phyloP scores from a whole-genome alignment of 2,797 vertebrate species.

The Anabas testudineus region DNA sequence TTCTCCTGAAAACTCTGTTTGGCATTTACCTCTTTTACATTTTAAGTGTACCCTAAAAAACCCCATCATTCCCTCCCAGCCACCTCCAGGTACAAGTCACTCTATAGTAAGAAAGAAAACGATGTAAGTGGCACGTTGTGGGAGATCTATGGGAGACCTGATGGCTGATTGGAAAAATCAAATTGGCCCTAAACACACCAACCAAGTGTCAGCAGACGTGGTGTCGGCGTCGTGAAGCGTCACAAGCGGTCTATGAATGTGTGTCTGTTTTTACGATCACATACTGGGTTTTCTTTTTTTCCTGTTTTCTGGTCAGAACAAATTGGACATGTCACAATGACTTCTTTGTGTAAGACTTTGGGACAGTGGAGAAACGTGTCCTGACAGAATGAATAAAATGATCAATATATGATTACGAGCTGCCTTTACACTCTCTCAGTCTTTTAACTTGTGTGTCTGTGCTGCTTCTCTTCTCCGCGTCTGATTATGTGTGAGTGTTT shows the following conservation, averaged over 20 bases:
- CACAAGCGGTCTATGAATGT: slow-evolving; percentile 77
- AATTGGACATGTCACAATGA: slow-evolving; percentile 75
- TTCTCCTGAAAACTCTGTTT: slow-evolving; percentile 71
- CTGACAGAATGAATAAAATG: slow-evolving; percentile 86
- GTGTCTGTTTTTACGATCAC: slow-evolving; percentile 76
- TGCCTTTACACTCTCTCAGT: slow-evolving; percentile 62
- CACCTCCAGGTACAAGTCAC: slow-evolving; percentile 69
- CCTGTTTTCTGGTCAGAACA: slow-evolving; percentile 71
- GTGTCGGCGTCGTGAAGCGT: slow-evolving; percentile 54
- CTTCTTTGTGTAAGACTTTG: slow-evolving; percentile 82
- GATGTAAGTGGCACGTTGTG: slow-evolving; percentile 75
- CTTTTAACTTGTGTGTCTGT: slow-evolving; percentile 9
- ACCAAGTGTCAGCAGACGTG: slow-evolving; percentile 39
- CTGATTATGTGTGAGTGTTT: neutral
- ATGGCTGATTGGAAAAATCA: slow-evolving; percentile 36
- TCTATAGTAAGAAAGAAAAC: slow-evolving; percentile 48
- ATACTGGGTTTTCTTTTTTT: slow-evolving; percentile 62
- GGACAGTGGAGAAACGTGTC: slow-evolving; percentile 76
- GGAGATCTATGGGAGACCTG: slow-evolving; percentile 35
- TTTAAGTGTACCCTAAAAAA: slow-evolving; percentile 37
- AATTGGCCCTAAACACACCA: slow-evolving; percentile 48
- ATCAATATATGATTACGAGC: slow-evolving; percentile 80
- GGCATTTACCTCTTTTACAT: slow-evolving; percentile 68
- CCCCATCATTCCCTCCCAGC: neutral
- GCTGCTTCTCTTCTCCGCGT: neutral